phyloP scores from a whole-genome alignment of 2,113 vertebrate species.

The Emydura subglobosa region DNA sequence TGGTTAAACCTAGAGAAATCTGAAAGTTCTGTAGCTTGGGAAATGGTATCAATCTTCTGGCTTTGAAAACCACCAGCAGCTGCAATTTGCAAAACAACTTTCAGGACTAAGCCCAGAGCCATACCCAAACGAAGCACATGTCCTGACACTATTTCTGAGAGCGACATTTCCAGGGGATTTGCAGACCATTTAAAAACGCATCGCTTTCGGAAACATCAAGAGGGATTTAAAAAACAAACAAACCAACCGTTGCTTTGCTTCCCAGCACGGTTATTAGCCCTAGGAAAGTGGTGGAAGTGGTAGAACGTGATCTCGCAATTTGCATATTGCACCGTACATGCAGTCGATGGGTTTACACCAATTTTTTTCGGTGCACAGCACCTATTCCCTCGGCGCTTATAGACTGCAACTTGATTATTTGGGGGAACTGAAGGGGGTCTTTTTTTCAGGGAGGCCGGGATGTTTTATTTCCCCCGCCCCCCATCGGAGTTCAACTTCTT shows the following conservation, averaged over 20 bases:
- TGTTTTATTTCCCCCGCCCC: neutral
- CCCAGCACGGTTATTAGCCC: no score
- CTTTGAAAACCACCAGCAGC: slow-evolving; percentile 41
- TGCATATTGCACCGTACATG: fast-evolving
- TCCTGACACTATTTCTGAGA: slow-evolving; percentile 21
- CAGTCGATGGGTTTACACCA: neutral
- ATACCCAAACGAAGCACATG: neutral
- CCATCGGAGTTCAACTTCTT: slow-evolving; percentile 61
- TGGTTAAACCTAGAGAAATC: slow-evolving; percentile 32
- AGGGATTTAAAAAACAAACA: fast-evolving
- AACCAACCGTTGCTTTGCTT: neutral
- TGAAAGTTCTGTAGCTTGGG: slow-evolving; percentile 24
- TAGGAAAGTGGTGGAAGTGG: neutral
- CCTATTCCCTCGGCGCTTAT: neutral
- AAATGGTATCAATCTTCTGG: slow-evolving; percentile 40
- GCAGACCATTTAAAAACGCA: neutral
- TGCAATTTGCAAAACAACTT: slow-evolving; percentile 12
- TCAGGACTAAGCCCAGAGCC: neutral
- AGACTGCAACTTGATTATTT: neutral
- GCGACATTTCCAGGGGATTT: neutral
- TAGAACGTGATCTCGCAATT: neutral
- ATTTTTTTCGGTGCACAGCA: neutral
- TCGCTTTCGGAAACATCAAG: neutral
- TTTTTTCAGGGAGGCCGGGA: neutral
- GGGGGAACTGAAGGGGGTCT: neutral